These are phyloP conservation scores for Riptortus pedestris DNA, from an alignment of 1,140 invertebrate species.

Conservation along the genomic window DNA sequence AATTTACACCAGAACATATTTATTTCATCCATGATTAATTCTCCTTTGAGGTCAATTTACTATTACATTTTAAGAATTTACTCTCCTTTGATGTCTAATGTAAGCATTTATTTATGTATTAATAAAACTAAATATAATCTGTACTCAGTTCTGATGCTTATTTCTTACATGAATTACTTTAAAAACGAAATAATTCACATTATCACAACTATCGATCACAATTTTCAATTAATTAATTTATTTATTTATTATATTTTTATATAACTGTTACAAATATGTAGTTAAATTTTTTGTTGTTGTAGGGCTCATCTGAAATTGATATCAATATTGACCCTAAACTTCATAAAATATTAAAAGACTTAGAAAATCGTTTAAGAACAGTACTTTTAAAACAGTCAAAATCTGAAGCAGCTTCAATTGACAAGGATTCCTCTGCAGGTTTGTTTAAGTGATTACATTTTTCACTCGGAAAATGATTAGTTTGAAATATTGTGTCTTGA, in stretches of 20 bases:
- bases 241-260: too few relatives aligned
- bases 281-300: too few relatives aligned
- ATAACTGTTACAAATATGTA: too few relatives aligned
- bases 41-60: slow-evolving; percentile 6
- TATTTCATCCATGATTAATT: slow-evolving; percentile 10
- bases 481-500: too few relatives aligned
- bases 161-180: too few relatives aligned
- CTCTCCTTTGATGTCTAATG: background rate
- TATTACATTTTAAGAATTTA: background rate
- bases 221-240: too few relatives aligned
- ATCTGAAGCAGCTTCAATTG: background rate
- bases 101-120: background rate
- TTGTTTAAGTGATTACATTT: too few relatives aligned
- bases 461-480: too few relatives aligned
- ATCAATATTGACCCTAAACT: background rate
- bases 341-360: background rate
- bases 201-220: too few relatives aligned
- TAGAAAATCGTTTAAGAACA: background rate
- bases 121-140: background rate
- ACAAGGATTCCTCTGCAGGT: background rate
- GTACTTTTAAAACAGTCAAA: background rate
- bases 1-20: slow-evolving; percentile 2
- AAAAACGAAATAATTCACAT: too few relatives aligned
- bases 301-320: too few relatives aligned
- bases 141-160: too few relatives aligned